Base-by-base conservation (phyloP, 1,140 invertebrate species). In the Drosophila prosaltans region DNA sequence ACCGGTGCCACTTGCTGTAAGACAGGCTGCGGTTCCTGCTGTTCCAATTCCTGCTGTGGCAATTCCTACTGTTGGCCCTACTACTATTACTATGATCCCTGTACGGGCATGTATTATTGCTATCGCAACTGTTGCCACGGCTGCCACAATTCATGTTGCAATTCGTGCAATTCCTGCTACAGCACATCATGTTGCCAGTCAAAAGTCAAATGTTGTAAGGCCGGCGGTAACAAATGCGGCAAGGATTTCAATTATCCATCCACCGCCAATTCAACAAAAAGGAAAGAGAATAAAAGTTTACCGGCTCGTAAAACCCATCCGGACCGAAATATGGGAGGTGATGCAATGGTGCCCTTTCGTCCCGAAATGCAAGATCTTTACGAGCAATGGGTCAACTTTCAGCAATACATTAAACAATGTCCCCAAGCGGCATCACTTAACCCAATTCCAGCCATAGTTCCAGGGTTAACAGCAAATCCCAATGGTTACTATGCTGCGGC, bases 31-130 rank as follows among this genome's bases (percentile, higher is more conserved):
- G 16, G 16, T 16, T 16, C 16, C 16, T 16, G 16, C 16, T 69
- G 55, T 30, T 30, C 28, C 51, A 54, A 9, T 28, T 1, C 66
- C 51, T 28, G 39, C 0, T 59, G 10, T 58, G 4, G 10, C 39
- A 57, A 57, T 8, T 28, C 36, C 32, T 74, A 63, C 16, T 69
- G 39, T 21, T 43, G 64, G 8, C 63, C 67, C 5, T 39, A 60
- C 24, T 9, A 43, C 9, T 81, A 60, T 16, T 62, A 40, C 54
- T 81, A 64, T 30, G 74, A 75, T 74, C 69, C 79, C 7, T 74
- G 39, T 59, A 82, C 69, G 11, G 72, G 79, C 1, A 59, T 28
- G 6, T 88, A 65, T 36, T 80, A 51, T 51, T 88, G 72, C 58
- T 63, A 43, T 5, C 43, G 48, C 2, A 57, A 60, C 5, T 55